Percentiles rank a stretch among this genome's conserved stretches.
phyloP scores from a whole-genome alignment of 2,888 invertebrate species.

The Smittia aterrima region DNA sequence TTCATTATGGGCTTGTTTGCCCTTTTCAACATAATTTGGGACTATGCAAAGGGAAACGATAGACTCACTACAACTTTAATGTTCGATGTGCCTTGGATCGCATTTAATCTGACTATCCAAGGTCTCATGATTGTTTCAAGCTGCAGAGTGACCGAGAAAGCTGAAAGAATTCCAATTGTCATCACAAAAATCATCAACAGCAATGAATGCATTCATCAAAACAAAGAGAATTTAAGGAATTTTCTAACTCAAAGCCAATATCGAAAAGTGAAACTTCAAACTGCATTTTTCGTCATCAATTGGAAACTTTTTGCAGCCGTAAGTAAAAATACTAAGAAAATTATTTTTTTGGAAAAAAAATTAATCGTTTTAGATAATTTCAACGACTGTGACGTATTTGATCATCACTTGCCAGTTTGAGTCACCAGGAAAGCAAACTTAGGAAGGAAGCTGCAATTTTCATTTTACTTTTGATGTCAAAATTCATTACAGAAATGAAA shows the following conservation, averaged over 20 bases:
- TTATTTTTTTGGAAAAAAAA: too few species aligned
- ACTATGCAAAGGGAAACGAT: neutral
- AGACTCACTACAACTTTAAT: neutral
- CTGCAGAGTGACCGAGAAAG: neutral
- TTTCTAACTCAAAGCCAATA: neutral
- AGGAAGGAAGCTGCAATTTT: too few species aligned
- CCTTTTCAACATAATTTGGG: neutral
- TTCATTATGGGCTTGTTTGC: neutral
- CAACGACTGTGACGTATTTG: neutral
- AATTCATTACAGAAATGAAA: too few species aligned
- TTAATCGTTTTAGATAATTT: too few species aligned
- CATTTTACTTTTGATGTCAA: too few species aligned
- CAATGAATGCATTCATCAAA: neutral
- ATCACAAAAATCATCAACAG: neutral
- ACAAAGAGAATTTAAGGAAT: neutral
- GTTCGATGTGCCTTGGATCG: neutral
- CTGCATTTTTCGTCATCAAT: neutral
- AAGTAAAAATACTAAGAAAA: too few species aligned
- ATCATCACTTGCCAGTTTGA: conserved; percentile 7
- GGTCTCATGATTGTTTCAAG: neutral
- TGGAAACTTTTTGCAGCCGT: neutral
- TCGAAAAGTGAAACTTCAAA: neutral
- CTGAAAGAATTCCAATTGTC: neutral
- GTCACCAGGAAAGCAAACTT: neutral
- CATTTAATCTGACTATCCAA: neutral